Evolutionary conservation across 2,113 vertebrate species (phyloP).

Genomic region (Empidonax alnorum): DNA sequence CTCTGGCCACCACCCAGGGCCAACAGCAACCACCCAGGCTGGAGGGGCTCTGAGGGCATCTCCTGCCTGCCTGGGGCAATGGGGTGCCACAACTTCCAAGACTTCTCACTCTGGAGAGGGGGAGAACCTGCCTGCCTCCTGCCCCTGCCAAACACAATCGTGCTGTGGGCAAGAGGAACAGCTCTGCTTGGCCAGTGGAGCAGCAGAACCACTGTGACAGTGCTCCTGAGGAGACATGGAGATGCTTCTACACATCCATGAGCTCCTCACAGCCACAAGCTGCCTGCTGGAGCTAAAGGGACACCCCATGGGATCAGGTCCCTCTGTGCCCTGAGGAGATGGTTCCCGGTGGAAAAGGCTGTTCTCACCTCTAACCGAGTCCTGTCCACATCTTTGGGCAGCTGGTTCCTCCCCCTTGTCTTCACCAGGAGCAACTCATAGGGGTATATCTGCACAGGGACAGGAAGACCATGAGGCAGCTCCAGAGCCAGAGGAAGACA

Average conservation of each 20-base stretch:
- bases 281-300: neutral
- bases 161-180: neutral
- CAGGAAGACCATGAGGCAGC: neutral
- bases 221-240: neutral
- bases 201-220: neutral
- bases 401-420: constrained; percentile 91
- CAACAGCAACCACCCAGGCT: fast-evolving
- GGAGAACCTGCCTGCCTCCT: neutral
- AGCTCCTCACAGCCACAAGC: fast-evolving
- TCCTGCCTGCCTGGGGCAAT: neutral
- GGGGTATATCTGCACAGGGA: constrained; percentile 86
- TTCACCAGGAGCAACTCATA: constrained; percentile 95
- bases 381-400: constrained; percentile 95
- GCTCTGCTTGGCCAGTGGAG: neutral
- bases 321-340: neutral
- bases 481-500: neutral
- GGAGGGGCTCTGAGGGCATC: neutral
- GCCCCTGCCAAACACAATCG: neutral
- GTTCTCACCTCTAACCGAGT: constrained; percentile 90
- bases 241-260: fast-evolving
- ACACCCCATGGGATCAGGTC: fast-evolving
- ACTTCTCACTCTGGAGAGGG: fast-evolving
- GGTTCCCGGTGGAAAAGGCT: neutral
- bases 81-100: neutral
- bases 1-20: fast-evolving